Evolutionary conservation across 2,888 invertebrate species (phyloP), one percentile per base, ranked within the genome.

Genomic region (Pheosia gnoma): DNA sequence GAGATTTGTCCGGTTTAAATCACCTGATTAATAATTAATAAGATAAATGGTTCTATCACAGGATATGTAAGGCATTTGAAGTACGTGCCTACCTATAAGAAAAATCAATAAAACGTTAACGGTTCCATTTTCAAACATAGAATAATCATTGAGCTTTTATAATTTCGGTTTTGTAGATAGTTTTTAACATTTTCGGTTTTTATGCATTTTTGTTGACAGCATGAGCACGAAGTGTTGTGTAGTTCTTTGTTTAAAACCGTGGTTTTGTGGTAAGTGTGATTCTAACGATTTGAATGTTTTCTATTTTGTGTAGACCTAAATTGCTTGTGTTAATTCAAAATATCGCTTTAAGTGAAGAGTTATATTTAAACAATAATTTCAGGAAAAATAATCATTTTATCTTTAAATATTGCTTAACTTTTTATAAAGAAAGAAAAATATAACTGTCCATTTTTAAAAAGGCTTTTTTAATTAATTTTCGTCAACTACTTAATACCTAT

Each of bases 151-250:
- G 39, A 4, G 13, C 6, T n/a, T 38, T 11, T 47, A 25, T 52
- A 25, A 52, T 52, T 36, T 3, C 11, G 11, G 11, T 54, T 38
- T 54, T 54, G 4, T 53, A 3, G 10, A 11, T 25, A 25, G 25
- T 25, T 62, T 60, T 60, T 53, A 54, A 57, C 41, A 52, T 59
- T 59, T 63, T 62, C 59, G 36, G 49, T 60, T 60, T 61, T 65
- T 60, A 61, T 59, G 11, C 11, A 38, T 5, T 62, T 62, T 58
- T 58, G 61, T 66, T 71, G 76, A 75, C 72, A 68, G 81, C 77
- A 81, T 78, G 75, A 70, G 75, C 76, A 75, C 76, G 76, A 60
- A 78, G 77, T 78, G 76, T 73, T 80, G 72, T 75, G 71, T 75
- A 75, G 74, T 68, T 73, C 58, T 62, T 68, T 66, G 37, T 65